A percentile compares a stretch with the other conserved stretches of the same genome.
These are phyloP conservation scores for Drosophila multiciliata DNA, from an alignment of 2,888 invertebrate species.

Conservation along the genomic window DNA sequence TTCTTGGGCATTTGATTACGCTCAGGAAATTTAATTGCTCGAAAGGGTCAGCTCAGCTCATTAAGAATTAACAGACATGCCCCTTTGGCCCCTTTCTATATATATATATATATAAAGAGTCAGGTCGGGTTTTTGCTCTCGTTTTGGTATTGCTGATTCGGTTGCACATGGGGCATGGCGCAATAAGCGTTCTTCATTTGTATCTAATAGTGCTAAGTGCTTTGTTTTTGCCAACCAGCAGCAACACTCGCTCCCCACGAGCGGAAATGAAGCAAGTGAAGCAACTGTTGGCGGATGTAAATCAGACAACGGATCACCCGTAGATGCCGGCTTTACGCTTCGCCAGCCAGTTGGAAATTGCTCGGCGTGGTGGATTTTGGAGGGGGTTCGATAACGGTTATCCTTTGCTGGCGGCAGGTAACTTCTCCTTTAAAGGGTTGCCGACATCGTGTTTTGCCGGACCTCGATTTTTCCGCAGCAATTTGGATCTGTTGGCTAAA, in stretches of 20 bases:
- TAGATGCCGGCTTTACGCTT: constrained; percentile 64
- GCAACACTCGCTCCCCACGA: constrained; percentile 18
- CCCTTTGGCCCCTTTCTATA: constrained; percentile 40
- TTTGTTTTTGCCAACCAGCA: constrained; percentile 39
- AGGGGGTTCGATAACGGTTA: constrained; percentile 7
- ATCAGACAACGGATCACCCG: constrained; percentile 67
- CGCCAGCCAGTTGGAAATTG: constrained; percentile 63
- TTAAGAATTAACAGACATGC: constrained; percentile 60
- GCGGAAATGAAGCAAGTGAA: constrained; percentile 69
- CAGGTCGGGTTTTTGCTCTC: constrained; percentile 17
- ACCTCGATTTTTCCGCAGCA: constrained; percentile 22
- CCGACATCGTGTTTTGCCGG: constrained; percentile 1
- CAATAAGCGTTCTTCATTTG: constrained; percentile 61
- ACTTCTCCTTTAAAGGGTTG: constrained; percentile 20
- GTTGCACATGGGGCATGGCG: constrained; percentile 35
- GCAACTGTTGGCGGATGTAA: constrained; percentile 72
- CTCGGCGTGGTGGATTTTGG: constrained; percentile 37
- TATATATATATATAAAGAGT: constrained; percentile 40
- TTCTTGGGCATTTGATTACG: constrained; percentile 72
- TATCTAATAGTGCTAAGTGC: constrained; percentile 75
- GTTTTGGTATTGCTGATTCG: constrained; percentile 26
- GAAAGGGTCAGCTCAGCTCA: constrained; percentile 68
- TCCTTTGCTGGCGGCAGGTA: constrained; percentile 35
- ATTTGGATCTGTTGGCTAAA: constrained; percentile 44
- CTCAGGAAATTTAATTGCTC: constrained; percentile 74